A percentile compares a stretch with the other conserved stretches of the same genome.
Evolutionary conservation across 2,797 vertebrate genomes (phyloP).

Genomic region (Gastrophryne carolinensis): DNA sequence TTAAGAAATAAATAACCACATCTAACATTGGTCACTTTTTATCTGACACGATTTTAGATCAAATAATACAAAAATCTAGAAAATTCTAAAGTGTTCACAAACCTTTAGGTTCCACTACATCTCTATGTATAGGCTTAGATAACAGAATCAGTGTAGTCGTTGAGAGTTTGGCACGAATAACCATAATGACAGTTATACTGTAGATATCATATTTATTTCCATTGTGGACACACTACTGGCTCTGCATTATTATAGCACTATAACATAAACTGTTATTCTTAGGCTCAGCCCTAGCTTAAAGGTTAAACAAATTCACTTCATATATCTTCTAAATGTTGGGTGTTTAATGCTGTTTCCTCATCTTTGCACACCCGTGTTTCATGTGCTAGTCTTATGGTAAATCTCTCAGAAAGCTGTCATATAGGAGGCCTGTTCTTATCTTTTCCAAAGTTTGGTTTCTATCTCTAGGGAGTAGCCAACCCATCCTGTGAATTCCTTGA

Average conservation of each 20-base stretch:
- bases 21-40: too few relatives aligned
- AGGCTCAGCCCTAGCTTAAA: constrained; percentile 3
- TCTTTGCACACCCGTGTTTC: not conserved
- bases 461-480: constrained; percentile 31
- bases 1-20: too few relatives aligned
- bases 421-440: constrained; percentile 33
- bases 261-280: constrained; percentile 25
- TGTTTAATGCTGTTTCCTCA: not conserved
- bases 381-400: constrained; percentile 11
- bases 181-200: not conserved
- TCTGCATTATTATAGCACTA: not conserved
- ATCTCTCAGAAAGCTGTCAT: constrained; percentile 28
- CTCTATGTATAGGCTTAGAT: too few relatives aligned
- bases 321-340: not conserved
- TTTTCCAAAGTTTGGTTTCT: constrained; percentile 26
- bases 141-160: too few relatives aligned
- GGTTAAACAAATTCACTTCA: constrained; percentile 31
- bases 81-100: too few relatives aligned
- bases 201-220: not conserved
- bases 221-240: not conserved
- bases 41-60: too few relatives aligned
- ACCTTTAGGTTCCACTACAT: too few relatives aligned
- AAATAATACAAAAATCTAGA: too few relatives aligned
- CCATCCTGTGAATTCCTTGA: constrained; percentile 28
- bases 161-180: too few relatives aligned